Evolutionary conservation across 1,140 invertebrate species (phyloP), one percentile per base, ranked within the genome.

Genomic region (Drosophila murphyi): DNA sequence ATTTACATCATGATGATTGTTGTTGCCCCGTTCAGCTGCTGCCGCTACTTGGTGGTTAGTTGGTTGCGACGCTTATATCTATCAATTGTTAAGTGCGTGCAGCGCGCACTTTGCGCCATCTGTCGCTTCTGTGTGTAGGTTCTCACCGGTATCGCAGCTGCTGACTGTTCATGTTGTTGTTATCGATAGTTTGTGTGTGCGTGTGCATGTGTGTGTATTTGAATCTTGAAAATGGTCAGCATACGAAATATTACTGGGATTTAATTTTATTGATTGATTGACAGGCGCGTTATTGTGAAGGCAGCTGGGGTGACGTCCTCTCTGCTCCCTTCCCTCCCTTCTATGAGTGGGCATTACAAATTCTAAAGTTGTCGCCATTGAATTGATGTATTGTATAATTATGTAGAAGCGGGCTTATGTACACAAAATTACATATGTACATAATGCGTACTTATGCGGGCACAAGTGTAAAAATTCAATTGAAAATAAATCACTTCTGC

Each of bases 11-110:
- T 20, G 1, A 20, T 20, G 20, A 20, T 20, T 20, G 20, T 20
- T 20, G 20, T 99, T 99, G 35, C 98, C 98, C 28, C 98, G 4
- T 98, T 98, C 65, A 99, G 93, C 71, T 99, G 98, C 62, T 99
- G 93, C 87, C 97, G 95, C 63, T 95, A 93, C 93, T 98, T 98
- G 29, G 94, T 96, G 39, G 12, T 12, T 12, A 61, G 80, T 39
- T 41, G 45, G 28, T 50, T 60, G 54, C 82, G 88, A 92, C 96
- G 94, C 95, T 99, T 98, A 93, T 99, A 98, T 63, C 99, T 34
- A 34, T 34, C 0, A 94, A 93, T 99, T 99, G 92, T 99, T 99
- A 12, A 99, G 93, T 5, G 97, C 96, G 92, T 99, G 98, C 50
- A 99, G 93, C 12, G 97, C 98, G 94, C 98, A 99, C 75, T 93